Evolutionary conservation across 1,140 invertebrate species (phyloP), one percentile per base, ranked within the genome.

Genomic region (Lepidotrigona ventralis): DNA sequence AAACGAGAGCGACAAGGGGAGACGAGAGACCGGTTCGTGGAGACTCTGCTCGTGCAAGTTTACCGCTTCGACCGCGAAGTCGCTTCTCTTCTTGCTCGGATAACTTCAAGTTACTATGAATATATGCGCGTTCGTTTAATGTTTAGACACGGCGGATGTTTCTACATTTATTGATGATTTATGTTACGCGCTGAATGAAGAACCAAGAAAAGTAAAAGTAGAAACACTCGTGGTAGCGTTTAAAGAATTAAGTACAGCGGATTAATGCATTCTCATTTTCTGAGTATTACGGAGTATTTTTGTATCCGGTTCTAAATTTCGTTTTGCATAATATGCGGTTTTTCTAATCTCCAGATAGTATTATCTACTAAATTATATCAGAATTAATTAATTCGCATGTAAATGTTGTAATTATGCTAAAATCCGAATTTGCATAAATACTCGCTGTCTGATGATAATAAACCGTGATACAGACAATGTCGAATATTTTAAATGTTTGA

Each of bases 21-120:
- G 79, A 73, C 78, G 74, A 70, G 84, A 75, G 84, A 88, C 82
- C 83, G 84, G 82, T 90, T 89, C 86, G 84, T 77, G 64, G 64
- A 85, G 21, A 3, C 58, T 60, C 58, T 84, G 58, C 81, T 89
- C 86, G 86, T 85, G 86, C 73, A 76, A 88, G 85, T 89, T 88
- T 85, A 77, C 56, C 81, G 82, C 76, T 81, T 85, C 78, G 88
- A 85, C 86, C 82, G 79, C 86, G 66, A 87, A 79, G 64, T 75
- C 76, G 53, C 68, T 33, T 77, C 80, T 70, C 58, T 29, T 53
- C 54, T 23, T 39, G 14, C 26, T 17, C 5, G 5, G 6, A 71
- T 71, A 71, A 26, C 51, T 53, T n/a, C 17, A 39, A 51, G 1
- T 39, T 51, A 51, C n/a, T 70, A 70, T 3, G 5, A 39, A 51